Evolutionary conservation across 2,113 vertebrate species (phyloP).

Genomic region (Scartelaos histophorus): DNA sequence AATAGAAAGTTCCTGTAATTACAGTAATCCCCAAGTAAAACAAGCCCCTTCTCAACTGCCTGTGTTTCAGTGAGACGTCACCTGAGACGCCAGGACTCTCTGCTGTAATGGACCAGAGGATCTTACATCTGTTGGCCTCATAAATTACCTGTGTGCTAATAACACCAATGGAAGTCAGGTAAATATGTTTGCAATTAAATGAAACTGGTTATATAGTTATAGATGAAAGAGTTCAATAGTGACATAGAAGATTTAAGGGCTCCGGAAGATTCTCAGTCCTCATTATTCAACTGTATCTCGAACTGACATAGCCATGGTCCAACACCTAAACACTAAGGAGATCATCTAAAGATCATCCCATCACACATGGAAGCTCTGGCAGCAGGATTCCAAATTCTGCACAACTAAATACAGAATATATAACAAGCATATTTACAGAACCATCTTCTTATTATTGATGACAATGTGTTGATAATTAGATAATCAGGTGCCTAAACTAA

Average conservation of each 20-base stretch:
- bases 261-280: too few relatives aligned
- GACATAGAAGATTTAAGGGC: constrained; percentile 5
- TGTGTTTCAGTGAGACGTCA: constrained; percentile 41
- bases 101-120: constrained; percentile 29
- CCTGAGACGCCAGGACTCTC: constrained; percentile 36
- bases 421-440: too few relatives aligned
- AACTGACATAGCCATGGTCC: too few relatives aligned
- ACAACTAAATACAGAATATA: too few relatives aligned
- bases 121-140: constrained; percentile 63
- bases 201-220: constrained; percentile 17
- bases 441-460: too few relatives aligned
- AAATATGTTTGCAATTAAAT: constrained; percentile 32
- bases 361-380: too few relatives aligned
- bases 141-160: constrained; percentile 62
- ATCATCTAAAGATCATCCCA: too few relatives aligned
- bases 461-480: too few relatives aligned
- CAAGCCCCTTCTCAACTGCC: constrained; percentile 16
- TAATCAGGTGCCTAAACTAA: too few relatives aligned
- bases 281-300: too few relatives aligned
- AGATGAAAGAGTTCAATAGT: constrained; percentile 6
- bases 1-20: constrained; percentile 14
- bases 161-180: constrained; percentile 38
- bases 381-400: too few relatives aligned
- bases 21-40: constrained; percentile 37
- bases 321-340: too few relatives aligned